These are phyloP conservation scores for Lamprotornis superbus DNA, from an alignment of 2,113 vertebrate genomes.

Conservation along the genomic window DNA sequence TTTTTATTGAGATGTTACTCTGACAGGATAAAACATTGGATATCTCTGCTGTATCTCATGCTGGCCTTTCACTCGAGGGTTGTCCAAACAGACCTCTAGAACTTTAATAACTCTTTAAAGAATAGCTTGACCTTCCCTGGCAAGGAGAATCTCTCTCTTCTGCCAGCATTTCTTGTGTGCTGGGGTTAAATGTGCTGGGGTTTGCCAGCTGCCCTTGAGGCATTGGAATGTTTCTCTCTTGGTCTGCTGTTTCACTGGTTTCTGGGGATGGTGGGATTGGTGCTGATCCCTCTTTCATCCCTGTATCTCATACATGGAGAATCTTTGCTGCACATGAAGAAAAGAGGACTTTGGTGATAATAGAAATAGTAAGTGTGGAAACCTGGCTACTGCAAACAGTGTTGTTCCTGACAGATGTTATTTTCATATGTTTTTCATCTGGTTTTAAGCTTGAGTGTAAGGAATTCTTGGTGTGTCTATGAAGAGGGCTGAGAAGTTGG, in stretches of 20 bases:
- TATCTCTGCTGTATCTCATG: neutral
- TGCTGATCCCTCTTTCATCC: neutral
- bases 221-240: neutral
- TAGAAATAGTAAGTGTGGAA: neutral
- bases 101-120: neutral
- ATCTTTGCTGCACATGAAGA: neutral
- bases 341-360: neutral
- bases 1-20: neutral
- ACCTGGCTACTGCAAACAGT: neutral
- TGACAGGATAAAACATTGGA: neutral
- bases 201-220: neutral
- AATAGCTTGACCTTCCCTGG: neutral
- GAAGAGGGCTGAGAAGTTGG: neutral
- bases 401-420: neutral
- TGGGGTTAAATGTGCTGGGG: neutral
- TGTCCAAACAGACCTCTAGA: conserved; percentile 18
- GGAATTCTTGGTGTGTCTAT: neutral
- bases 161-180: neutral
- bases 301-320: accelerated
- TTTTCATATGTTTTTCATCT: neutral
- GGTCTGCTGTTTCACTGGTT: neutral
- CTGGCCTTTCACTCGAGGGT: neutral
- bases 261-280: neutral
- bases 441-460: neutral
- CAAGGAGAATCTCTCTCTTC: neutral